Evolutionary conservation across 2,888 invertebrate species (phyloP).

Genomic region (Romanomermis culicivorax): DNA sequence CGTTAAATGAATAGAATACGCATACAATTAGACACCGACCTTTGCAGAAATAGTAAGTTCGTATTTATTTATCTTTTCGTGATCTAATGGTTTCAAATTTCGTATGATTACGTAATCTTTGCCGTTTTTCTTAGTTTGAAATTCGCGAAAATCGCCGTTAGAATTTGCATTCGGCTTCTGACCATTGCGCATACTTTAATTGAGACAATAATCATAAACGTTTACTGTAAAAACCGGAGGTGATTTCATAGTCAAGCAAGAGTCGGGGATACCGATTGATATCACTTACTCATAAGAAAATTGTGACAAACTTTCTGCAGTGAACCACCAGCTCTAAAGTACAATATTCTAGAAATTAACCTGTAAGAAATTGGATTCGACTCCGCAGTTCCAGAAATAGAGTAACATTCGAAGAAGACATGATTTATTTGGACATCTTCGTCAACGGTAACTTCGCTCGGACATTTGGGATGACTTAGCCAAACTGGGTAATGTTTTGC

Average conservation of each 20-base stretch:
- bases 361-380: conserved; percentile 19
- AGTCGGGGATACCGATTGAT: too few relatives aligned
- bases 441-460: conserved; percentile 14
- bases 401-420: conserved; percentile 20
- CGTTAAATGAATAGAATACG: neutral
- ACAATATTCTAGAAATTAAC: too few relatives aligned
- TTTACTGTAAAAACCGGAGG: too few relatives aligned
- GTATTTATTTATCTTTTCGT: conserved; percentile 22
- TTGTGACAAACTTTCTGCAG: too few relatives aligned
- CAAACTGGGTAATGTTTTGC: conserved; percentile 37
- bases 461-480: conserved; percentile 18
- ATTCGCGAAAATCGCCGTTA: conserved; percentile 22
- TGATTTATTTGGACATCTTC: conserved; percentile 21
- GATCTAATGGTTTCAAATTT: conserved; percentile 23
- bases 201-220: neutral
- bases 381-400: conserved; percentile 16
- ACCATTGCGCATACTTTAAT: conserved; percentile 17
- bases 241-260: too few relatives aligned
- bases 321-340: too few relatives aligned
- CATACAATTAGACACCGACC: conserved; percentile 10
- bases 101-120: conserved; percentile 17
- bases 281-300: too few relatives aligned
- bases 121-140: conserved; percentile 13
- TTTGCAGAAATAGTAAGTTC: conserved; percentile 25
- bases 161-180: conserved; percentile 15